These are phyloP conservation scores for Mormyrus hasselquistii DNA, from an alignment of 2,797 vertebrate species.

Conservation along the genomic window DNA sequence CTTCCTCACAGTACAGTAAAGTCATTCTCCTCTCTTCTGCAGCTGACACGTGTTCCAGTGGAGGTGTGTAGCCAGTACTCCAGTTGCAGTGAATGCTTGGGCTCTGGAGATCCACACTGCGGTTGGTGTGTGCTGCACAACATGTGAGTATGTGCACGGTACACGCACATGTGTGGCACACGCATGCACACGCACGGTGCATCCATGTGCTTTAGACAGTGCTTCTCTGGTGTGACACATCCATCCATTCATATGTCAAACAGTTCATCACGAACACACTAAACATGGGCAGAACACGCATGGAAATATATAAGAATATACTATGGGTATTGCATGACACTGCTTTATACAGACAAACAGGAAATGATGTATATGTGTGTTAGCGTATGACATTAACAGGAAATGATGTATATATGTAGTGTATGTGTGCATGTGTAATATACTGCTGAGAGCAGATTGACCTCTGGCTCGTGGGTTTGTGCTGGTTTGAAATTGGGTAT, in stretches of 20 bases:
- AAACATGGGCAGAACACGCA: not conserved
- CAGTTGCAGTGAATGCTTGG: conserved; percentile 82
- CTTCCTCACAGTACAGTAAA: not conserved
- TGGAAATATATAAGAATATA: not conserved
- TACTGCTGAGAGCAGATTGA: not conserved
- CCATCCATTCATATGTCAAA: not conserved
- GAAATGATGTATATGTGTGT: not conserved
- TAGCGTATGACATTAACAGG: too few species aligned
- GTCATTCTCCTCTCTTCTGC: conserved; percentile 14
- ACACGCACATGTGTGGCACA: not conserved
- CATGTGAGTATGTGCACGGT: conserved; percentile 72
- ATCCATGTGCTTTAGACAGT: not conserved
- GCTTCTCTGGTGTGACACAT: not conserved
- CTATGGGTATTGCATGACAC: not conserved
- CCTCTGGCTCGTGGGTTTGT: not conserved
- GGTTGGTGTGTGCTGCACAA: conserved; percentile 98
- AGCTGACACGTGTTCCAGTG: conserved; percentile 90
- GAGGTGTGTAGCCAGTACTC: conserved; percentile 85
- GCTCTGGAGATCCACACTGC: conserved; percentile 91
- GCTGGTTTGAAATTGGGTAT: not conserved
- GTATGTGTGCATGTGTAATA: not conserved
- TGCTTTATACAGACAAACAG: not conserved
- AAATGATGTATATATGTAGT: too few species aligned
- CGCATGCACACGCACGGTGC: not conserved
- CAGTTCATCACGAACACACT: not conserved